Evolutionary conservation across 35 echinoderm and acorn worm species (phyloP).

Genomic region (Lytechinus pictus): DNA sequence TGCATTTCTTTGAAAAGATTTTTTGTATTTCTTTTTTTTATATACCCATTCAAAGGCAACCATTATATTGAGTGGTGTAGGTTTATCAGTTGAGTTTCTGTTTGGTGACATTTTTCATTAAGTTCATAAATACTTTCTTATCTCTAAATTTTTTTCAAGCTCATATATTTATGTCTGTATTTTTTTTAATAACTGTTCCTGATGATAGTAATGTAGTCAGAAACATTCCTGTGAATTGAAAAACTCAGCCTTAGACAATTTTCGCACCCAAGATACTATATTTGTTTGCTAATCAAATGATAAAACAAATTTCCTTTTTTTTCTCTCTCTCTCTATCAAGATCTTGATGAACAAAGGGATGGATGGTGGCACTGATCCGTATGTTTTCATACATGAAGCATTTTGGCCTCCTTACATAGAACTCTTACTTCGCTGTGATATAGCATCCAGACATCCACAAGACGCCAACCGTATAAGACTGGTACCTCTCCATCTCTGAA

Average conservation of each 20-base stretch:
- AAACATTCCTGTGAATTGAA: not conserved
- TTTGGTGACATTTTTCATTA: too few relatives aligned
- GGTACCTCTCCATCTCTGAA: not conserved
- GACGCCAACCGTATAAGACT: conserved; percentile 56
- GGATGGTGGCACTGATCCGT: conserved; percentile 58
- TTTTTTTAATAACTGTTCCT: not conserved
- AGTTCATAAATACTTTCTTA: too few relatives aligned
- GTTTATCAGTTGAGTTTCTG: too few relatives aligned
- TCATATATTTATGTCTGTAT: too few relatives aligned
- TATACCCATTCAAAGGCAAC: too few relatives aligned
- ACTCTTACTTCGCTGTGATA: conserved; percentile 71
- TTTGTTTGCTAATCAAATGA: not conserved
- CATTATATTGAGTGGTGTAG: too few relatives aligned
- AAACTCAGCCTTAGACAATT: not conserved
- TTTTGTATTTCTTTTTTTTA: too few relatives aligned
- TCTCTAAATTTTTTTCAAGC: too few relatives aligned
- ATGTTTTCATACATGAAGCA: conserved; percentile 50
- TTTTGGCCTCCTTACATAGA: conserved; percentile 82
- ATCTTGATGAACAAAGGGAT: conserved; percentile 73
- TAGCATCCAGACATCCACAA: conserved; percentile 62
- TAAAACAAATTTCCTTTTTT: not conserved
- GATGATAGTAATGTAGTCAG: not conserved
- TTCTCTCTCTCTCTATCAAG: conserved; percentile 45
- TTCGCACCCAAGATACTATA: too few relatives aligned
- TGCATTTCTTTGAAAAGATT: too few relatives aligned